Evolutionary conservation across 1,140 invertebrate genomes (phyloP), one percentile per base, ranked within the genome.

Genomic region (Gryllus bimaculatus): DNA sequence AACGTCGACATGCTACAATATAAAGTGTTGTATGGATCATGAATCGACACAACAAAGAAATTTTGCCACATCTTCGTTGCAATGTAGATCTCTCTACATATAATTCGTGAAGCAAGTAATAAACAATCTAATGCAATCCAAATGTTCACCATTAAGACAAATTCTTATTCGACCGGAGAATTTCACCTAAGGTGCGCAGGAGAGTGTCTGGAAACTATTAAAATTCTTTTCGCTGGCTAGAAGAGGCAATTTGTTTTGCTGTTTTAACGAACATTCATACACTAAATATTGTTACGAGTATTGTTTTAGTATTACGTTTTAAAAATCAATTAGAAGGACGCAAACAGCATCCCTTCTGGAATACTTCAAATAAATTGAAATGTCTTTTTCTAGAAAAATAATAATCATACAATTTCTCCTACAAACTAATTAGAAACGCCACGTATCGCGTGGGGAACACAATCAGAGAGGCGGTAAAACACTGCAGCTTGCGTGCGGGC

Each of bases 231-330:
- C 26, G 26, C 26, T 39, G 26, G 26, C 26, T 39, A 66, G 54
- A 3, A 66, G 54, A 66, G 54, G 54, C 54, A 66, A 66, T 66
- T 66, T 66, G 18, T 66, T 10, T 66, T 66, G 54, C 10, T 66
- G 54, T 10, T 13, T 13, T 66, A 13, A 18, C 18, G 5, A 13
- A 66, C 54, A 66, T 66, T 18, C 18, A 66, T 66, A 13, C 54
- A 66, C 54, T 66, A 66, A 10, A 66, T 66, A 66, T 66, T 66
- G 54, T 66, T 66, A 66, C 54, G 54, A 66, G 54, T 66, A 66
- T 66, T 66, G 54, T 18, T 66, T 66, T 66, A 13, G 10, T 66
- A 66, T 18, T 66, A 13, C 18, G 10, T 13, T 66, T 66, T 66
- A 66, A 66, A 66, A 66, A 66, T 66, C 54, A 66, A 66, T 66